Conservation (phyloP, 1,140 invertebrate species). For the Bombus polaris region DNA sequence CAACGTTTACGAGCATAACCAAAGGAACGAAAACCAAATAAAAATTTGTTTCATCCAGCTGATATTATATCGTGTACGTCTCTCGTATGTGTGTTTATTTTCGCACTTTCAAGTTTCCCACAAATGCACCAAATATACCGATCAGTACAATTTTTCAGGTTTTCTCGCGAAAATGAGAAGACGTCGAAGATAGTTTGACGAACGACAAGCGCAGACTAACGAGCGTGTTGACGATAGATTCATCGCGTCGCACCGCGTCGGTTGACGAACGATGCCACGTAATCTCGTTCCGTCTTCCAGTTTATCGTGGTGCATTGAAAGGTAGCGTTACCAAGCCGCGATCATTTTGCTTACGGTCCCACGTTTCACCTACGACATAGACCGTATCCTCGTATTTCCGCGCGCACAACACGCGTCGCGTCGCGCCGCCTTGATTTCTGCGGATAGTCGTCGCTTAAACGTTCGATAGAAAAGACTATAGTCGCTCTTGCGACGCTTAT, state of each 20-base stretch:
- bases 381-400: constrained; percentile 47
- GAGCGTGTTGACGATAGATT: not conserved
- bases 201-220: too few relatives aligned
- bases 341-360: constrained; percentile 52
- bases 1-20: too few relatives aligned
- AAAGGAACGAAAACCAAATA: too few relatives aligned
- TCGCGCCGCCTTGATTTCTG: constrained; percentile 16
- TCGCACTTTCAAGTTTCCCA: too few relatives aligned
- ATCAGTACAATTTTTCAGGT: too few relatives aligned
- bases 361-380: constrained; percentile 47
- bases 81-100: too few relatives aligned
- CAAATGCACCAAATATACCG: too few relatives aligned
- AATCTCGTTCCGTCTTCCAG: constrained; percentile 35
- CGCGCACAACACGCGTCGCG: constrained; percentile 12
- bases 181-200: too few relatives aligned
- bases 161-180: too few relatives aligned
- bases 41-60: too few relatives aligned
- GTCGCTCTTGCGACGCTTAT: not conserved
- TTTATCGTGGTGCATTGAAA: constrained; percentile 47
- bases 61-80: too few relatives aligned
- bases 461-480: constrained; percentile 35
- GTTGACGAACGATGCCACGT: constrained; percentile 6
- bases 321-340: constrained; percentile 38
- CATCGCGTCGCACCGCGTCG: not conserved
- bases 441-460: constrained; percentile 26